These are phyloP conservation scores for Apeltes quadracus DNA, from an alignment of 2,113 vertebrate species.

Conservation along the genomic window DNA sequence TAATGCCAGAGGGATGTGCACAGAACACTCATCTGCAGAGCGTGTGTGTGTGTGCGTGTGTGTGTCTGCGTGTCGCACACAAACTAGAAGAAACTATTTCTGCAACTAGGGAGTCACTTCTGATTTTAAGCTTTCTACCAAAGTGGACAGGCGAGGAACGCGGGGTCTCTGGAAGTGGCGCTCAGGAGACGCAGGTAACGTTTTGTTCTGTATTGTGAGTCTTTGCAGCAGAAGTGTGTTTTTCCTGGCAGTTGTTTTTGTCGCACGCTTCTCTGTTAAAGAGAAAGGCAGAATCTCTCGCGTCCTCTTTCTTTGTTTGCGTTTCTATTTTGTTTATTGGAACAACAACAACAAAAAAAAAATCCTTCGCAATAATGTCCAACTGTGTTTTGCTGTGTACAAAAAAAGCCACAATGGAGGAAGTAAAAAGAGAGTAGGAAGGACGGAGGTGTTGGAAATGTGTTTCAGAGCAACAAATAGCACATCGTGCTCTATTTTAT, in stretches of 20 bases:
- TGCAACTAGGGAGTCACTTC: conserved; percentile 41
- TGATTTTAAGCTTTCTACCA: conserved; percentile 63
- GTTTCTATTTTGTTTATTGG: conserved; percentile 43
- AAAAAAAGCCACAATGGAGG: conserved; percentile 60
- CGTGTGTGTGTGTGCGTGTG: no score
- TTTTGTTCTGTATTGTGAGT: conserved; percentile 47
- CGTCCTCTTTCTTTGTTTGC: conserved; percentile 11
- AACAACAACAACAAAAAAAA: conserved; percentile 22
- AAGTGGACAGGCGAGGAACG: conserved; percentile 35
- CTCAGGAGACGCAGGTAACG: conserved; percentile 52
- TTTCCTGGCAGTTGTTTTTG: conserved; percentile 35
- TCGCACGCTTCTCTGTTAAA: conserved; percentile 29
- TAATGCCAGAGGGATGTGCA: conserved; percentile 26
- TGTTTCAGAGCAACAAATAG: conserved; percentile 18
- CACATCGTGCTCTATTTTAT: conserved; percentile 4
- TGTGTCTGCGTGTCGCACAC: no score
- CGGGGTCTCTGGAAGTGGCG: conserved; percentile 45
- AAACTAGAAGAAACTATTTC: neutral
- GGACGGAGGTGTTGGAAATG: conserved; percentile 9
- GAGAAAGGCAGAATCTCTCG: conserved; percentile 38
- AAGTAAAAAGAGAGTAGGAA: conserved; percentile 15
- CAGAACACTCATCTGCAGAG: conserved; percentile 49
- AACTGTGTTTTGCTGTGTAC: conserved; percentile 61
- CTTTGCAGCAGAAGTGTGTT: conserved; percentile 21
- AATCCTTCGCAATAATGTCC: conserved; percentile 75